Evolutionary conservation across 2,113 vertebrate species (phyloP).

Genomic region (Eonycteris spelaea): DNA sequence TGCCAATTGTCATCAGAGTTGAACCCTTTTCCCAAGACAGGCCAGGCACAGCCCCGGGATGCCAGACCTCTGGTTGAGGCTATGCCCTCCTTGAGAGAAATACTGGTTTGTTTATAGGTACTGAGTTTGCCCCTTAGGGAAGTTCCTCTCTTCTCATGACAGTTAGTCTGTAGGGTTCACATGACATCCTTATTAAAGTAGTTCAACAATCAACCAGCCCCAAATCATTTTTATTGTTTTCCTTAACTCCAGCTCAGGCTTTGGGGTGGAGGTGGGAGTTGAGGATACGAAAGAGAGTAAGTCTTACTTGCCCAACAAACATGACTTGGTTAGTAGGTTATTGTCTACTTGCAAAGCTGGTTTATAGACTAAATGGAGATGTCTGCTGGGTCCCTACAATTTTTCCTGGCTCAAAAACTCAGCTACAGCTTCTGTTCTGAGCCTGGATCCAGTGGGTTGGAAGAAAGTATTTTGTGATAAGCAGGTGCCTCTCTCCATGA

Average conservation of each 20-base stretch:
- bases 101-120: neutral
- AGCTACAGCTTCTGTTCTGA: neutral
- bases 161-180: neutral
- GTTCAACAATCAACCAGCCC: neutral
- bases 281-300: neutral
- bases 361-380: neutral
- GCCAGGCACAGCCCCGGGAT: neutral
- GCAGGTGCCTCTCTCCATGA: slow-evolving; percentile 3
- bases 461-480: slow-evolving; percentile 15
- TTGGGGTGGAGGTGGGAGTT: neutral
- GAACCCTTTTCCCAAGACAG: neutral
- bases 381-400: neutral
- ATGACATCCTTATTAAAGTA: neutral
- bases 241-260: neutral
- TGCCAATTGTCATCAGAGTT: neutral
- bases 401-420: neutral
- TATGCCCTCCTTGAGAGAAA: neutral
- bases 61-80: neutral
- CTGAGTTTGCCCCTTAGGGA: neutral
- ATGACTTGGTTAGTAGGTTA: neutral
- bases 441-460: neutral
- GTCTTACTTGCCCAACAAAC: neutral
- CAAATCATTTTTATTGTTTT: neutral
- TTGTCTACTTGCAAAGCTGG: neutral
- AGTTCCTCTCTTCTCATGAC: neutral